Evolutionary conservation across 2,888 invertebrate genomes (phyloP).

Genomic region (Drosophila neonasuta): DNA sequence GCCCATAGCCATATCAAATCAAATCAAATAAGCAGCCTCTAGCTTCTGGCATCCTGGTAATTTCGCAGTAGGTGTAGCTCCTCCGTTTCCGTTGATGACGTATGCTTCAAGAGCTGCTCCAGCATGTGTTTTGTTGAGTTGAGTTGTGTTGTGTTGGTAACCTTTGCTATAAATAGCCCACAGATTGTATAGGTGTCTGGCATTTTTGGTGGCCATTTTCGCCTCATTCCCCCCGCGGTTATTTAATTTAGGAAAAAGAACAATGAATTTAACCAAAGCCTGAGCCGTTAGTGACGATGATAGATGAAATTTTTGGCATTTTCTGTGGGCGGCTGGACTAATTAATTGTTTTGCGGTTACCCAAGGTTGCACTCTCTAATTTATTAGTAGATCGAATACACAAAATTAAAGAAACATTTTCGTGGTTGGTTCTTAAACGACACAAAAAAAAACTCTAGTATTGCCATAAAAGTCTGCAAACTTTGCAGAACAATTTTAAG

Average conservation of each 20-base stretch:
- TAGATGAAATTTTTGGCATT: constrained; percentile 51
- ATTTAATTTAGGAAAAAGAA: constrained; percentile 54
- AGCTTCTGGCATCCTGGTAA: constrained; percentile 34
- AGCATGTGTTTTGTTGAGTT: constrained; percentile 1
- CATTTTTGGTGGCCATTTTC: constrained; percentile 32
- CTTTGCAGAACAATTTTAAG: constrained; percentile 5
- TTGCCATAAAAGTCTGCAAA: not conserved
- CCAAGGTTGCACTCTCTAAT: constrained; percentile 3
- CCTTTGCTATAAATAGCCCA: constrained; percentile 50
- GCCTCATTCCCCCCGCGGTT: constrained; percentile 36
- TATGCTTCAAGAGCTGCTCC: constrained; percentile 25
- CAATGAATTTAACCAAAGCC: constrained; percentile 19
- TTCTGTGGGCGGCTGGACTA: constrained; percentile 36
- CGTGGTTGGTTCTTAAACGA: not conserved
- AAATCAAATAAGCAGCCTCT: constrained; percentile 52
- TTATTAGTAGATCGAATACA: constrained; percentile 1
- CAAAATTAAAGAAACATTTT: not conserved
- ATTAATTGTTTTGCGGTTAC: constrained; percentile 36
- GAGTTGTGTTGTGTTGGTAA: constrained; percentile 17
- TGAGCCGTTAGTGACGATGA: constrained; percentile 39
- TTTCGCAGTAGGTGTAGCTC: constrained; percentile 26
- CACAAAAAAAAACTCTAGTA: not conserved
- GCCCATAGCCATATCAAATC: constrained; percentile 26
- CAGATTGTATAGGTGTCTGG: constrained; percentile 42
- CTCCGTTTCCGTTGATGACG: constrained; percentile 45